Percentiles rank a stretch among this genome's conserved stretches.
Evolutionary conservation across 2,797 vertebrate genomes (phyloP).

Genomic region (Cirrhinus molitorella): DNA sequence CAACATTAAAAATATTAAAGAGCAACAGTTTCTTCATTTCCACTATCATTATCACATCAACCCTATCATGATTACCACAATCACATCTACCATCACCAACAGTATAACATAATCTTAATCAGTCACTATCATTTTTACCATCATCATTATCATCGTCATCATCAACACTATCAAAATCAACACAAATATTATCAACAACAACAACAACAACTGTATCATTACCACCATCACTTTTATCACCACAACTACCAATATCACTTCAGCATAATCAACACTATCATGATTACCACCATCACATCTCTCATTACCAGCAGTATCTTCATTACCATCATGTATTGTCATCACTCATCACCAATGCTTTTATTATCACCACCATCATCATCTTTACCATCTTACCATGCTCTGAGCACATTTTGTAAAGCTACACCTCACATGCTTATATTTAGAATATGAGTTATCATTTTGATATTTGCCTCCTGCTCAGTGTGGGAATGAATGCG

Average conservation of each 20-base stretch:
- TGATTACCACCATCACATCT: too few relatives aligned
- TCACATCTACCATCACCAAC: not conserved
- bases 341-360: not conserved
- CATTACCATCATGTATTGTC: not conserved
- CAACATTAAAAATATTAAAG: too few relatives aligned
- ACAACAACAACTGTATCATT: not conserved
- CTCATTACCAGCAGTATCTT: not conserved
- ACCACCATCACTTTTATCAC: not conserved
- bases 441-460: conserved; percentile 27
- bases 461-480: conserved; percentile 13
- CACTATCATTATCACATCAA: too few relatives aligned
- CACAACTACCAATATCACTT: not conserved
- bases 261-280: not conserved
- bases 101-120: not conserved
- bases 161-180: too few relatives aligned
- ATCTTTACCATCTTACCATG: not conserved
- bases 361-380: not conserved
- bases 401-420: not conserved
- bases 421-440: not conserved
- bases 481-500: conserved; percentile 30
- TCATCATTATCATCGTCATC: not conserved
- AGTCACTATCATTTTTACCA: not conserved
- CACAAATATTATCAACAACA: too few relatives aligned
- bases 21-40: too few relatives aligned
- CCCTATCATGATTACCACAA: not conserved